Percentiles rank a stretch among this genome's conserved stretches.
phyloP scores from a whole-genome alignment of 2,797 vertebrate genomes.

The Gila robusta region DNA sequence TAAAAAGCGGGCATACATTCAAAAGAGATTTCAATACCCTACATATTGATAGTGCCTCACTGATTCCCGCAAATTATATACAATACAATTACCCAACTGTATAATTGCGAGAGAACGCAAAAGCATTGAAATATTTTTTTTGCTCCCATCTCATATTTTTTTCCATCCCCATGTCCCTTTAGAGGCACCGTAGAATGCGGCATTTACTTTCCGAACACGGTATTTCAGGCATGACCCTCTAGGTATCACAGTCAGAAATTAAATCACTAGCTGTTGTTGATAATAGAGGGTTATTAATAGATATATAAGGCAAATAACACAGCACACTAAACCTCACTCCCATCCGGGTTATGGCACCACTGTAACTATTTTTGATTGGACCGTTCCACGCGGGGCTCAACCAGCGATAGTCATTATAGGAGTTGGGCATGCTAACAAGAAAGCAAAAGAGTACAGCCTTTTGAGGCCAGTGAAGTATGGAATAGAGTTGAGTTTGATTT shows the following conservation, averaged over 20 bases:
- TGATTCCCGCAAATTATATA: neutral
- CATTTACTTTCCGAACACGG: neutral
- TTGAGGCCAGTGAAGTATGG: neutral
- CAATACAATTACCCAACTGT: neutral
- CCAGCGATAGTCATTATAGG: neutral
- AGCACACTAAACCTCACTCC: neutral
- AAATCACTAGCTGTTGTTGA: neutral
- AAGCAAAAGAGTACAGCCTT: neutral
- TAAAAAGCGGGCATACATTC: neutral
- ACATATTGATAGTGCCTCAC: neutral
- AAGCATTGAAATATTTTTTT: neutral
- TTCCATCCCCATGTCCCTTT: neutral
- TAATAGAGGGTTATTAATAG: neutral
- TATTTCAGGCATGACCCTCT: neutral
- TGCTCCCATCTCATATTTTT: neutral
- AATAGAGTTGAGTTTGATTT: neutral
- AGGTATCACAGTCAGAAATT: neutral
- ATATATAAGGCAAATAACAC: neutral
- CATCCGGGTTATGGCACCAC: neutral
- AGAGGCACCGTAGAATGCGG: neutral
- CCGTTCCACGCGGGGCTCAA: neutral
- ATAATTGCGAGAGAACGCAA: neutral
- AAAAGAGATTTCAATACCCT: neutral
- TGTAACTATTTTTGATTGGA: too few species aligned
- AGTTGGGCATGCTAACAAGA: neutral